Evolutionary conservation across 2,888 invertebrate species (phyloP), one percentile per base, ranked within the genome.

Genomic region (Sinelater perroti): DNA sequence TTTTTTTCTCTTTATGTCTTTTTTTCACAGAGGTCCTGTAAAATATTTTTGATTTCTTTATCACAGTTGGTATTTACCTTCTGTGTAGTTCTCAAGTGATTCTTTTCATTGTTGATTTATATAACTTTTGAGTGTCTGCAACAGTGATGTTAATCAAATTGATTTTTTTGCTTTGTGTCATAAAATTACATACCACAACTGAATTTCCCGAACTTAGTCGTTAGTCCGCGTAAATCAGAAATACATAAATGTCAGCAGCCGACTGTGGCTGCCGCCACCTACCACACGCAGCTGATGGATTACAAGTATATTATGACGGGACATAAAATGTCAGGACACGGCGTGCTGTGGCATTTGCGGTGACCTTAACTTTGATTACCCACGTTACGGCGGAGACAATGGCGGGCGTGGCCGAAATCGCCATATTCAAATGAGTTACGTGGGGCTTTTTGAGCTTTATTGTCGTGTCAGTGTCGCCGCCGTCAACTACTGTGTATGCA

Each of bases 331-430:
- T 56, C 56, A 56, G n/a, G 35, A 49, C 49, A 30, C 38, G 24
- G 38, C 26, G 13, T 45, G 36, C 24, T 31, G 26, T 50, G 56
- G 44, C 56, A 56, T 56, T 56, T 56, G 50, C 14, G 50, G 50
- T 56, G 56, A 56, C 56, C 56, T 56, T 50, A 50, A 45, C 50
- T 56, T 56, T 50, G 44, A 56, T 56, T 56, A 40, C 50, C 40
- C 40, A 42, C 49, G 31, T 56, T 56, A 44, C 31, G 38, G 28
- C 50, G 31, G 35, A 50, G 38, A 56, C 56, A 56, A 56, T 56
- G 50, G 38, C 40, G 45, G 56, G 56, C 56, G 56, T 50, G 56
- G 49, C 30, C 36, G 11, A 35, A 50, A 40, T 47, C 38, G 30
- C 55, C 28, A 49, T 49, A 55, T 55, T 55, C 56, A 56, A 56